Evolutionary conservation across 1,140 invertebrate genomes (phyloP), one percentile per base, ranked within the genome.

Genomic region (Dendrolimus kikuchii): DNA sequence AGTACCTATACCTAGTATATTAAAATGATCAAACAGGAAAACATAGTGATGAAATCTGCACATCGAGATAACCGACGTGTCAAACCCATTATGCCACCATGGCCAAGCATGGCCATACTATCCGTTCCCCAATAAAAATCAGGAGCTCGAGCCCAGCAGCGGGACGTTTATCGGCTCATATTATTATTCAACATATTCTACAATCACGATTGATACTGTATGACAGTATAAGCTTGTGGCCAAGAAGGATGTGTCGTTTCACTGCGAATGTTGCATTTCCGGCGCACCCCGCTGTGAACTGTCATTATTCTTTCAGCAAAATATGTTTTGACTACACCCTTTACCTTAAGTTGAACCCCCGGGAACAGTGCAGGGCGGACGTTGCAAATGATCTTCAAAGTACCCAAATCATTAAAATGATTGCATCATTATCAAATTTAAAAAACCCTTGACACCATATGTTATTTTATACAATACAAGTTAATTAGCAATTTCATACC

Each of bases 301-400:
- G 65, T 72, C 78, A 84, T 84, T 82, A 84, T 76, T 84, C 81
- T 81, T 79, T 79, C 71, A 77, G 81, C 77, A 81, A 84, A 23
- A 81, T 76, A 82, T 80, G 74, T 82, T 84, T 72, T 82, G 81
- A 84, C 81, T 81, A 50, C 38, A 70, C 53, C 71, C 68, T 73
- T 81, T 76, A 79, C 64, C 23, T 44, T 50, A 41, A 8, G 42
- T n/a, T 10, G 23, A 10, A 59, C 63, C 60, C 57, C 41, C 54
- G 53, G 36, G 23, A 1, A 23, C 23, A 23, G 23, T 23, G 23
- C 23, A 23, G 23, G 23, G 55, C 66, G 66, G 62, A 66, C 60
- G 57, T 59, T 54, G 57, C 63, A 65, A 71, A 69, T 64, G 64
- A 65, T 68, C 55, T 58, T 57, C 10, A 39, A 43, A 4, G 37